Evolutionary conservation across 2,797 vertebrate genomes (phyloP), one percentile per base, ranked within the genome.

Genomic region (Urophycis tenuis): DNA sequence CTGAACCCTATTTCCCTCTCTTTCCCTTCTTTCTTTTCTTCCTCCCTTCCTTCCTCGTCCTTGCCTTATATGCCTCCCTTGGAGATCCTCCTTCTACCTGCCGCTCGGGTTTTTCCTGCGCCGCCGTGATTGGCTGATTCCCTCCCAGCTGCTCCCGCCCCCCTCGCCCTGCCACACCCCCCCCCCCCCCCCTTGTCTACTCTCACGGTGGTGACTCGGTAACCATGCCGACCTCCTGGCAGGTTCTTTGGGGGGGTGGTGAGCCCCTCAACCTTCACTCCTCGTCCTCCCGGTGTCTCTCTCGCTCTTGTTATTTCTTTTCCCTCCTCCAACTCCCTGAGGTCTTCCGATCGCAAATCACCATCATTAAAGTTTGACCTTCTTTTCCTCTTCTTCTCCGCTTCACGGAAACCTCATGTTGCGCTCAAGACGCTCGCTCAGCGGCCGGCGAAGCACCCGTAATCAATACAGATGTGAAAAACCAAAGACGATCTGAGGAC

Each of bases 271-370:
- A 82, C 79, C 78, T 73, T 76, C 73, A 87, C 87, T n/a, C 78
- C 49, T 74, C 25, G 36, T 30, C 72, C 73, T 86, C 80, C 82
- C 83, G 29, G 86, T 15, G 39, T 32, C 82, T 85, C 81, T 88
- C 80, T 77, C 41, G 1, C 39, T 25, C 60, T 64, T 9, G 29
- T 29, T 64, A 29, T 29, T 64, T 64, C 19, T 64, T n/a, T n/a
- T n/a, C n/a, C 60, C 60, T 64, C 25, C 60, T 87, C 80, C 81
- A 64, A 87, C 80, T 86, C 80, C 82, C 83, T 53, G 86, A 91
- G 88, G 87, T 85, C 88, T 87, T 88, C 88, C 89, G 33, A 67
- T 85, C 10, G 81, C 87, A 88, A 83, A 86, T 88, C 89, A 85
- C 89, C 89, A 89, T 86, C 88, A 84, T 82, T 0, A 74, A 75